These are phyloP conservation scores for Notolabrus celidotus DNA, from an alignment of 2,797 vertebrate genomes.

Conservation along the genomic window DNA sequence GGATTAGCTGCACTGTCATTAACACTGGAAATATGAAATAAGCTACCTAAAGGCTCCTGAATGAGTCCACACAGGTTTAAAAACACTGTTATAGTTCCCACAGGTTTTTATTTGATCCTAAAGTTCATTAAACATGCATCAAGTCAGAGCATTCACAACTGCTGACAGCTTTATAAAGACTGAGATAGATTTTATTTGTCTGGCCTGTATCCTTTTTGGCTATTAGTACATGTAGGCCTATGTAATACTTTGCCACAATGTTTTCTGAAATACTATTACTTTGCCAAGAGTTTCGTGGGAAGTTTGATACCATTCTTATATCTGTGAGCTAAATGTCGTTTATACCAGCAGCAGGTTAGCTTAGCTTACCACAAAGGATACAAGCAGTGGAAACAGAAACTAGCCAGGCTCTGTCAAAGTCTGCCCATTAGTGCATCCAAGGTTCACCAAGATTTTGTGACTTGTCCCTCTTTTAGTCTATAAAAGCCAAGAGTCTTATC, in stretches of 20 bases:
- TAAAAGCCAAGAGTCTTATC: no score
- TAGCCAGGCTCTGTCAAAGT: neutral
- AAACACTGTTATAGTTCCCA: conserved; percentile 16
- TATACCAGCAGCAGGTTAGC: no score
- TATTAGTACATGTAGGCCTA: neutral
- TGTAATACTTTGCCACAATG: no score
- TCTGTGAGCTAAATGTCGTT: no score
- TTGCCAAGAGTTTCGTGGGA: no score
- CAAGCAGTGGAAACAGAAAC: neutral
- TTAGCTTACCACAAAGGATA: no score
- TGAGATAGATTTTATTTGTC: conserved; percentile 18
- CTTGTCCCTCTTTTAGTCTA: no score
- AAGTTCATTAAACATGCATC: conserved; percentile 29
- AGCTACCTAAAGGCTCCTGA: conserved; percentile 29
- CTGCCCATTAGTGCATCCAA: neutral
- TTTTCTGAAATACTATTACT: no score
- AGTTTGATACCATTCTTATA: no score
- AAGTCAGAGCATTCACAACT: conserved; percentile 2
- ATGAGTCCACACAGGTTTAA: neutral
- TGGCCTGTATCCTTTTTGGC: no score
- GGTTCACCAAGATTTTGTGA: neutral
- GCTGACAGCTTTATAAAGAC: conserved; percentile 38
- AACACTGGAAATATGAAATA: conserved; percentile 35
- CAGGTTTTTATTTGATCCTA: conserved; percentile 39
- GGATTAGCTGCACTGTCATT: conserved; percentile 50